A percentile compares a stretch with the other conserved stretches of the same genome.
phyloP scores from a whole-genome alignment of 2,797 vertebrate genomes.

The Ctenopoma multispine region DNA sequence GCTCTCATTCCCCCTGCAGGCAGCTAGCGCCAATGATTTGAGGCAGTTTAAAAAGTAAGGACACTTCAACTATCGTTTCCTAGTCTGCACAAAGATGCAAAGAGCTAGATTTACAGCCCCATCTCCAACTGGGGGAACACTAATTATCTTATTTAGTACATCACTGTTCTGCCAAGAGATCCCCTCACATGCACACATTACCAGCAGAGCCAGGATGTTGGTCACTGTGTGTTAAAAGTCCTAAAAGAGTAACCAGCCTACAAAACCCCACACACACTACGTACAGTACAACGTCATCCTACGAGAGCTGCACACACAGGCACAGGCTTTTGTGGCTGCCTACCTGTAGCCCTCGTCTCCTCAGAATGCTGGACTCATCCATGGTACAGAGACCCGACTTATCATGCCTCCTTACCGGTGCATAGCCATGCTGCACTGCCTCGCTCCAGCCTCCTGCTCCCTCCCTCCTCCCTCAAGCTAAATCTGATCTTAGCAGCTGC shows the following conservation, averaged over 20 bases:
- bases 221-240: conserved; percentile 70
- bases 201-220: conserved; percentile 31
- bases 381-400: conserved; percentile 78
- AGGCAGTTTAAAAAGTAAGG: conserved; percentile 23
- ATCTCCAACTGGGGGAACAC: too few species aligned
- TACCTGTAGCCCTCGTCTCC: conserved; percentile 95
- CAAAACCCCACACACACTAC: background rate
- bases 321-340: conserved; percentile 54
- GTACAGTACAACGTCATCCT: conserved; percentile 36
- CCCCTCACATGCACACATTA: conserved; percentile 29
- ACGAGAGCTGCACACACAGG: background rate
- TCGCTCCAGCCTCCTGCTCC: conserved; percentile 55
- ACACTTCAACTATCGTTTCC: conserved; percentile 18
- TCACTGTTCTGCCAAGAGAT: conserved; percentile 25
- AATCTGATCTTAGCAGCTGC: conserved; percentile 92
- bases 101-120: background rate
- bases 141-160: background rate
- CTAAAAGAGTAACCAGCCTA: conserved; percentile 31
- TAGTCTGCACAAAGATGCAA: conserved; percentile 6
- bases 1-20: conserved; percentile 8
- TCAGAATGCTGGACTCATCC: conserved; percentile 95
- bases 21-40: conserved; percentile 11
- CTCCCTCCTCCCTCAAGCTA: conserved; percentile 78
- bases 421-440: conserved; percentile 86
- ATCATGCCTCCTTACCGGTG: conserved; percentile 82